These are phyloP conservation scores for Apodemia zela DNA, from an alignment of 2,888 invertebrate genomes.

Conservation along the genomic window DNA sequence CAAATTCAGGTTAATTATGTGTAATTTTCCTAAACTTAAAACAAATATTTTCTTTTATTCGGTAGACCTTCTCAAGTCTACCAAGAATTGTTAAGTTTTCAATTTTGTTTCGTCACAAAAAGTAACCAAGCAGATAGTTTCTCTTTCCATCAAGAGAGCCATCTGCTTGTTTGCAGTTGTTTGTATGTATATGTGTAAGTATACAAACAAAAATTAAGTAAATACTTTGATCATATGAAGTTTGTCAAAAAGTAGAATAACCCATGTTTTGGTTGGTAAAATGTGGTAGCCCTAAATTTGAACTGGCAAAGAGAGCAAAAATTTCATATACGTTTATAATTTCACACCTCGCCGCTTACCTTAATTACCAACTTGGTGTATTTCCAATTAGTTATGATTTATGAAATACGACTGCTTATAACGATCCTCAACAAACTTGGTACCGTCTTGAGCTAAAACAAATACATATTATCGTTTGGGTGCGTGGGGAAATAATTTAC, in stretches of 20 bases:
- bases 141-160: no score
- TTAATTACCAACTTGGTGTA: conserved; percentile 67
- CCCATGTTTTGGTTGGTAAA: conserved; percentile 17
- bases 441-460: background rate
- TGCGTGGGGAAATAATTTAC: background rate
- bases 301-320: background rate
- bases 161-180: no score
- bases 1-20: no score
- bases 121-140: no score
- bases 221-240: no score
- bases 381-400: conserved; percentile 52
- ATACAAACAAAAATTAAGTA: no score
- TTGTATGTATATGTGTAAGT: no score
- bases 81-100: no score
- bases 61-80: no score
- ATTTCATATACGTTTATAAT: conserved; percentile 41
- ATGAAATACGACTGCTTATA: conserved; percentile 12
- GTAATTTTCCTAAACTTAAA: no score
- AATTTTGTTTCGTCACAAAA: no score
- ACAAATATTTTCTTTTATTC: no score
- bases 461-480: conserved; percentile 1
- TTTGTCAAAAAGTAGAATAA: background rate
- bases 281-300: conserved; percentile 11
- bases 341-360: conserved; percentile 59
- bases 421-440: background rate